Evolutionary conservation across 1,140 invertebrate genomes (phyloP), one percentile per base, ranked within the genome.

Genomic region (Drosophila virilis): DNA sequence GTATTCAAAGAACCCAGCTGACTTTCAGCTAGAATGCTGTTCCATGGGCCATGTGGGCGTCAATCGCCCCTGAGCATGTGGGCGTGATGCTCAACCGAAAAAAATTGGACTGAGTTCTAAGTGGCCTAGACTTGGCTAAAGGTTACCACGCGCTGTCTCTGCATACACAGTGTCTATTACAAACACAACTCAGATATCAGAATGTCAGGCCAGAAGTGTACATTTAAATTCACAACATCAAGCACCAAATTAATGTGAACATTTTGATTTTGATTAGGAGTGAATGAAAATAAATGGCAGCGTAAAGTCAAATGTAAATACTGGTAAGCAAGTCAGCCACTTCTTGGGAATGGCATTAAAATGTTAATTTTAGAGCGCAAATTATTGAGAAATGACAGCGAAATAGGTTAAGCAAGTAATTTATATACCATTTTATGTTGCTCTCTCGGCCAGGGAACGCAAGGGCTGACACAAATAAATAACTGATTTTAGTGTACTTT

Each of bases 1-100:
- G 64, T 70, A 86, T 88, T 82, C 82, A 88, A 72, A 82, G 13
- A 46, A 76, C 61, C 38, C 43, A 57, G 32, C 32, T 69, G 37
- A 50, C 59, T 46, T 32, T 17, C 6, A 37, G 62, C 22, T 28
- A 37, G 28, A 37, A 51, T 43, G 58, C 51, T 69, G 58, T 37
- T 55, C 40, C 38, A 37, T 35, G 38, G 62, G 50, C 57, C 65
- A 62, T 48, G 58, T 48, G 66, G 67, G 67, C 59, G 66, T 58
- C 13, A 4, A 9, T 10, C 22, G 17, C 3, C 38, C 28, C 28
- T 42, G 40, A 71, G 67, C 52, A 22, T 65, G 52, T 75, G 52
- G 73, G 73, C 67, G 60, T 64, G 66, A 68, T n/a, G 54, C 55
- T 42, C 43, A 55, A 61, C 50, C 46, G 64, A 33, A 61, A 69